These are phyloP conservation scores for Caprella mutica DNA, from an alignment of 2,888 invertebrate genomes.

Conservation along the genomic window DNA sequence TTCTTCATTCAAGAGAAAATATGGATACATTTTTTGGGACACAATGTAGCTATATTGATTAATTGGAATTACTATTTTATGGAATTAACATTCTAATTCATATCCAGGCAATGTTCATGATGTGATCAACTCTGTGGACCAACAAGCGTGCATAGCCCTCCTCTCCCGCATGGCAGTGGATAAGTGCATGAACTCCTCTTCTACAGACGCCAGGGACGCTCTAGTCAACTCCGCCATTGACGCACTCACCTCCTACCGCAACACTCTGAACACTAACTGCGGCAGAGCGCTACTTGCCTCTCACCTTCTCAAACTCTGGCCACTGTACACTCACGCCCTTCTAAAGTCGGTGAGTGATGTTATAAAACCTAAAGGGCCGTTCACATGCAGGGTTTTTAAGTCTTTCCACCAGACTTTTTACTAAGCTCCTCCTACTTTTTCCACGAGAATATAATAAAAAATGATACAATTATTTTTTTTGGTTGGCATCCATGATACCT, in stretches of 20 bases:
- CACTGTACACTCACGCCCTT: constrained; percentile 75
- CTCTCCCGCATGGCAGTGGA: constrained; percentile 97
- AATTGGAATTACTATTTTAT: too few relatives aligned
- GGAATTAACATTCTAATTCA: too few relatives aligned
- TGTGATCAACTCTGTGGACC: constrained; percentile 78
- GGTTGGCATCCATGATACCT: too few relatives aligned
- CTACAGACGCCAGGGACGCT: constrained; percentile 90
- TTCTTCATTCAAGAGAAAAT: too few relatives aligned
- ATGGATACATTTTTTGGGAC: too few relatives aligned
- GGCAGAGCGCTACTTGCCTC: constrained; percentile 61
- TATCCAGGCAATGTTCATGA: constrained; percentile 72
- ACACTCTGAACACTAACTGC: constrained; percentile 44
- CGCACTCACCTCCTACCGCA: constrained; percentile 62
- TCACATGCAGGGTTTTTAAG: too few relatives aligned
- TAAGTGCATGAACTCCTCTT: constrained; percentile 67
- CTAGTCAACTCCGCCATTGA: constrained; percentile 90
- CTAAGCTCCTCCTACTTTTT: too few relatives aligned
- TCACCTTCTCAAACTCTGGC: constrained; percentile 63
- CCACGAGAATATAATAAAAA: too few relatives aligned
- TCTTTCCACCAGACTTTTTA: too few relatives aligned
- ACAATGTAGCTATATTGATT: too few relatives aligned
- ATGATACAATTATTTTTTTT: too few relatives aligned
- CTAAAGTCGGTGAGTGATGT: constrained; percentile 59
- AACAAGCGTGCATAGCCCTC: constrained; percentile 81
- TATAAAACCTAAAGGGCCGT: too few relatives aligned